Base-by-base conservation (phyloP, 1,140 invertebrate species). In the Trachelipus rathkii region DNA sequence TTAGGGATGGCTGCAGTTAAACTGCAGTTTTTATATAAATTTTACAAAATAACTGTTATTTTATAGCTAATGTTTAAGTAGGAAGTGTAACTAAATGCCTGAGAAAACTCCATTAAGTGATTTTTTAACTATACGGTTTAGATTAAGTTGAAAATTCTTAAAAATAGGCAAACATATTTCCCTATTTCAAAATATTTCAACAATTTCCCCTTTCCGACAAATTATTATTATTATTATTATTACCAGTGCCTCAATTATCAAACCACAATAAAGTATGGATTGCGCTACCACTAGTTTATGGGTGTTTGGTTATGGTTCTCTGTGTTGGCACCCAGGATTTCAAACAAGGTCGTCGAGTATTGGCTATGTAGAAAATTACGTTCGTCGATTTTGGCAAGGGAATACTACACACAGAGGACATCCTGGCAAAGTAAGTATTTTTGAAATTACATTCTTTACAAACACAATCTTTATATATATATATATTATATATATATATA, bases 241-340 rank as follows among this genome's bases (percentile, higher is more conserved):
- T 45, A 19, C 44, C 53, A 44, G 11, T 43, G 45, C 11, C n/a
- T 10, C 0, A 74, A n/a, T 8, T 72, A 74, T 45, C 77, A 77
- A 71, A 80, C 71, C 10, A 33, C 33, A 33, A 33, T 33, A 33
- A 33, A 33, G 33, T 3, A 33, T 33, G 33, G 33, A 33, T 33
- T 33, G 33, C 33, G 6, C 33, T 33, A 33, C 50, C 50, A 78
- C 74, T 50, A 81, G 74, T 13, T 82, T 89, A 23, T 95, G 93
- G 93, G 88, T 95, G 15, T 95, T 95, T 82, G 93, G 92, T 0
- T 95, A 95, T 82, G 93, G 93, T 11, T 94, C 92, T 0, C 83
- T 95, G 5, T 93, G 93, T 85, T 95, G 93, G 93, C 87, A 91
- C 84, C 93, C 93, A 0, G 93, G 93, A 43, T 95, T 95, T 83